These are phyloP conservation scores for Chymomyza procnemis DNA, from an alignment of 2,888 invertebrate species.

Conservation along the genomic window DNA sequence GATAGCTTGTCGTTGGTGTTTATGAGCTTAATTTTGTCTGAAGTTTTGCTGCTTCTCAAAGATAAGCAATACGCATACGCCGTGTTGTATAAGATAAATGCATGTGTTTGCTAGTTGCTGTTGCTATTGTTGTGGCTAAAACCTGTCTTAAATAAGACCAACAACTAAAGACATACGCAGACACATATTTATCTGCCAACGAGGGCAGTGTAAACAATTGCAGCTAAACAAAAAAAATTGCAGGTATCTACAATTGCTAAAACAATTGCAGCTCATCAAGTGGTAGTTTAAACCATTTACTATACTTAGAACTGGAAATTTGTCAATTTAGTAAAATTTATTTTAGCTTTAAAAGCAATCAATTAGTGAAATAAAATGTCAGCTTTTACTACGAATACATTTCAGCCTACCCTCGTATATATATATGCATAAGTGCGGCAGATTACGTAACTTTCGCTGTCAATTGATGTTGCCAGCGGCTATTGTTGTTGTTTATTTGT, in stretches of 20 bases:
- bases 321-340: no score
- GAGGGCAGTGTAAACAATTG: no score
- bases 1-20: constrained; percentile 2
- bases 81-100: constrained; percentile 21
- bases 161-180: background rate
- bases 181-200: background rate
- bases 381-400: no score
- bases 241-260: no score
- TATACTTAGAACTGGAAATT: no score
- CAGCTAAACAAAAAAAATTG: no score
- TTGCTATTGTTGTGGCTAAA: constrained; percentile 13
- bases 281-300: no score
- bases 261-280: no score
- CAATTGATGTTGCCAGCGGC: constrained; percentile 17
- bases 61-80: constrained; percentile 38
- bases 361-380: no score
- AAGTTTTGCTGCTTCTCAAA: background rate
- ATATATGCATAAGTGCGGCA: constrained; percentile 10
- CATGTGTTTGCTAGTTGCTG: constrained; percentile 11
- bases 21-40: background rate
- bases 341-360: no score
- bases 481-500: background rate
- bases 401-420: no score
- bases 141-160: constrained; percentile 39
- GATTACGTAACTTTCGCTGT: constrained; percentile 62